These are phyloP conservation scores for Rattus rattus DNA, from an alignment of 2,113 vertebrate species.

Conservation along the genomic window DNA sequence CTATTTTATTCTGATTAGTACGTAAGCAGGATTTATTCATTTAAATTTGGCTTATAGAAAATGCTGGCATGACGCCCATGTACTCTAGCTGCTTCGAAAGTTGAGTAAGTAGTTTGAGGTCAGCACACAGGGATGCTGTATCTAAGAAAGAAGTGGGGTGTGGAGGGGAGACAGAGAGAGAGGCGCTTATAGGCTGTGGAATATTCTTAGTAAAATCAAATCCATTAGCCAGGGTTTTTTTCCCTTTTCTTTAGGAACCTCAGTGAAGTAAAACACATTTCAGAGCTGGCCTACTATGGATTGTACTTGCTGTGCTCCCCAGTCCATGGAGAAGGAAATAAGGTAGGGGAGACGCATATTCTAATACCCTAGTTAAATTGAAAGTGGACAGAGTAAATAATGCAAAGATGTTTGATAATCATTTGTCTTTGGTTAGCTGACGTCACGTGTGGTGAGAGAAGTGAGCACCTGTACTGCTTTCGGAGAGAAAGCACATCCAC, in stretches of 20 bases:
- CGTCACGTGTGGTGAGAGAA: not conserved
- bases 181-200: not conserved
- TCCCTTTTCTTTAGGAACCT: conserved; percentile 84
- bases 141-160: too few species aligned
- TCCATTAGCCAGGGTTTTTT: conserved; percentile 7
- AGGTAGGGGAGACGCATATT: conserved; percentile 85
- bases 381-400: not conserved
- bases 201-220: not conserved
- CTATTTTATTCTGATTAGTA: conserved; percentile 66
- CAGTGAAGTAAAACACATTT: conserved; percentile 85
- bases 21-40: conserved; percentile 8
- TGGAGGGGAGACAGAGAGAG: too few species aligned
- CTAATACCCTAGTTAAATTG: not conserved
- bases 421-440: not conserved
- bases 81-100: not conserved
- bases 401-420: not conserved
- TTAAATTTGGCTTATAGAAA: conserved; percentile 30
- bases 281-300: conserved; percentile 92
- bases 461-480: not conserved
- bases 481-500: not conserved
- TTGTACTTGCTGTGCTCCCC: conserved; percentile 90
- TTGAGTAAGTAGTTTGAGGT: not conserved
- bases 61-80: not conserved
- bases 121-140: not conserved
- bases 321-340: conserved; percentile 89